Evolutionary conservation across 1,140 invertebrate genomes (phyloP), one percentile per base, ranked within the genome.

Genomic region (Drosophila ogumai): DNA sequence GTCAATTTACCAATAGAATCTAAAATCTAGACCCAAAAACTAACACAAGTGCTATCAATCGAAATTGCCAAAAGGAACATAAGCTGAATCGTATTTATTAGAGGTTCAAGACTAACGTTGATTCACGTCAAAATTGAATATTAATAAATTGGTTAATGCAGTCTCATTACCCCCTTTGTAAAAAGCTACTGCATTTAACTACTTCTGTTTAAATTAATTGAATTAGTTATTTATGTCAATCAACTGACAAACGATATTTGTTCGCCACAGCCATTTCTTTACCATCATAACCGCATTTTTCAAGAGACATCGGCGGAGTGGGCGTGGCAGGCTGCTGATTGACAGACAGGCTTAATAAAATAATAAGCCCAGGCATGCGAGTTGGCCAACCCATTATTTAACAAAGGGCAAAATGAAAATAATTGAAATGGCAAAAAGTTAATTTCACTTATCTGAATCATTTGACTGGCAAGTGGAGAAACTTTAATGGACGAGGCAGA

Each of bases 391-490:
- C 46, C 44, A 34, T 19, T 22, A 38, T 38, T 6, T 6, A 38
- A 55, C 13, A 55, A 55, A 55, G 52, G 52, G 34, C 22, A 12
- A 55, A 55, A 55, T 55, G 34, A 25, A 55, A n/a, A 55, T 28
- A 47, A 67, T 38, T 41, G 43, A 31, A 67, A 40, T 38, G 22
- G 61, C 52, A 34, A 49, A 76, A 73, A 73, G 67, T 81, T 82
- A 55, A 55, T 77, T 73, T 81, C 61, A 81, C 73, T 81, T 81
- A 77, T 71, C 78, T 50, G 59, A 64, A 69, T 59, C 60, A 57
- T 72, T 75, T 63, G 36, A 71, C 32, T 61, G 31, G 50, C 44
- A 25, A 32, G 46, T 44, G 54, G 34, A 55, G 56, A 72, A 55
- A 81, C 73, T 81, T 81, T 78, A 81, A 81, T 81, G 32, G 50